Evolutionary conservation across 2,888 invertebrate species (phyloP), one percentile per base, ranked within the genome.

Genomic region (Epinotia brunnichana): DNA sequence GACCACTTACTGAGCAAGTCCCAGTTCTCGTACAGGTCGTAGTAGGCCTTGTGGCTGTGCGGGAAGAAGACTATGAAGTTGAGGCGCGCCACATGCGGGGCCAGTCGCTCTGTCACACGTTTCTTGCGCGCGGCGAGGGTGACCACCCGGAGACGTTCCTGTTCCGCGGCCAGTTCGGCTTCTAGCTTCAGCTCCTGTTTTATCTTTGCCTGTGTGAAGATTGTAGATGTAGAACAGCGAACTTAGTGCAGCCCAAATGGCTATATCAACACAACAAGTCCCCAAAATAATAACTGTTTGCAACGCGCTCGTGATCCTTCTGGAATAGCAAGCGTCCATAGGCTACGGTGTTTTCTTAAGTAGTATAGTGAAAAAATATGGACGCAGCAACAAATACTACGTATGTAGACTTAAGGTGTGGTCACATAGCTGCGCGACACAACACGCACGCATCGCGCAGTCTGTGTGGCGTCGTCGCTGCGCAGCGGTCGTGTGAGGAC

Each of bases 41-140:
- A 87, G 70, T 92, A 92, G 0, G 92, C 92, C 62, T 90, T 77
- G 70, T 92, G 92, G 76, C 88, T 87, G 59, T 90, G 89, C 0
- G 93, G 93, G 90, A 90, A 92, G 81, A 90, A 93, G 76, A 93
- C 66, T 29, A 93, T 92, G 76, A 82, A 92, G 84, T 93, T 92
- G 2, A 90, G 70, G 0, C 74, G 67, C 15, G 53, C 69, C 0
- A 87, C 70, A 59, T 80, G 61, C 0, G 1, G 35, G 0, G 90
- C 64, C 3, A 91, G 80, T 0, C 90, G 83, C 3, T 87, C 86
- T 68, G 83, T 83, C n/a, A 91, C 87, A 2, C 93, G 81, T 70
- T 83, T 86, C 83, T 92, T 92, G 51, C 93, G 85, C 0, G 90
- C 89, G 0, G 91, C 90, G 1, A 88, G 78, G 0, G 92, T 91